Evolutionary conservation across 2,888 invertebrate genomes (phyloP).

Genomic region (Chalcis sispes): DNA sequence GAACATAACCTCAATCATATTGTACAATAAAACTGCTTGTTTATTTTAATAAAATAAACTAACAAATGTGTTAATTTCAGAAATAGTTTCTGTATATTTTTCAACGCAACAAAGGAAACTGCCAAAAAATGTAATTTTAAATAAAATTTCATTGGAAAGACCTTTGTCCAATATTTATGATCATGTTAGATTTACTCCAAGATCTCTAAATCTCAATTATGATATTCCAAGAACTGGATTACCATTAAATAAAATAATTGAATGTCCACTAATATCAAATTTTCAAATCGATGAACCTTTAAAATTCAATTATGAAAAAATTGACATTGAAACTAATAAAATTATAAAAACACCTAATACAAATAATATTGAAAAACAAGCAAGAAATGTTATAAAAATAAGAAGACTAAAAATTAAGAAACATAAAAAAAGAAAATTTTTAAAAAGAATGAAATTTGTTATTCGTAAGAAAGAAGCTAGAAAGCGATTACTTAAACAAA

Average conservation of each 20-base stretch:
- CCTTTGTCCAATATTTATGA: background rate
- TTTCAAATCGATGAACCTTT: slow-evolving; percentile 67
- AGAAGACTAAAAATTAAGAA: slow-evolving; percentile 91
- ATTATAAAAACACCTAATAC: slow-evolving; percentile 77
- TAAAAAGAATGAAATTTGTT: slow-evolving; percentile 86
- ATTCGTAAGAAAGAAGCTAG: slow-evolving; percentile 84
- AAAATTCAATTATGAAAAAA: slow-evolving; percentile 54
- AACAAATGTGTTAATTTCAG: slow-evolving; percentile 39
- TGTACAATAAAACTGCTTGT: background rate
- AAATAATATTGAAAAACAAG: slow-evolving; percentile 81
- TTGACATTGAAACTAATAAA: slow-evolving; percentile 76
- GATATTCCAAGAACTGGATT: slow-evolving; percentile 58
- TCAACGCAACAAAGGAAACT: slow-evolving; percentile 10
- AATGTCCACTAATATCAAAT: slow-evolving; percentile 63
- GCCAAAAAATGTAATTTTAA: slow-evolving; percentile 14
- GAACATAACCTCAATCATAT: slow-evolving; percentile 29
- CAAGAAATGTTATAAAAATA: slow-evolving; percentile 85
- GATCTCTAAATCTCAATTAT: slow-evolving; percentile 64
- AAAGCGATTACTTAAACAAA: slow-evolving; percentile 86
- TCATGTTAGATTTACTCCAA: slow-evolving; percentile 60
- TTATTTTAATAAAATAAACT: background rate
- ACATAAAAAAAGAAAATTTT: slow-evolving; percentile 87
- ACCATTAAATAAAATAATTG: slow-evolving; percentile 62
- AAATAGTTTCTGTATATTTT: slow-evolving; percentile 31
- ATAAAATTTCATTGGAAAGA: slow-evolving; percentile 14